Percentiles rank a stretch among this genome's conserved stretches.
These are phyloP conservation scores for Erebia ligea DNA, from an alignment of 2,888 invertebrate genomes.

Conservation along the genomic window DNA sequence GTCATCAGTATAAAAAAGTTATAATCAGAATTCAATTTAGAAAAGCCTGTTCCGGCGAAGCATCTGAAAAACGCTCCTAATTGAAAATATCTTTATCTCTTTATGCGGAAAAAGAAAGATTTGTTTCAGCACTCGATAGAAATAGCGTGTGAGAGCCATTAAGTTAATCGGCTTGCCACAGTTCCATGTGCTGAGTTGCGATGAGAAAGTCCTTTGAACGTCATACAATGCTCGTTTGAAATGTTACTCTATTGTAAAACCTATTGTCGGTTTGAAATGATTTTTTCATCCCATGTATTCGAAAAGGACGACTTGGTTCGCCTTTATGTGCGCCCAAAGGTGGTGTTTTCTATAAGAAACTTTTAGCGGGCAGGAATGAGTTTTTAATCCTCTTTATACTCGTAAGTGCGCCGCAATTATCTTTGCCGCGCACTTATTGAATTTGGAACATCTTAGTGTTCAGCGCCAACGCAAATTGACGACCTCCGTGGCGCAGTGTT, in stretches of 20 bases:
- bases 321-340: too few species aligned
- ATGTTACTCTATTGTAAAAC: neutral
- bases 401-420: too few species aligned
- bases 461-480: too few species aligned
- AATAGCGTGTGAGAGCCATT: slow-evolving; percentile 70
- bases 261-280: too few species aligned
- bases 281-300: too few species aligned
- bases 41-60: slow-evolving; percentile 7
- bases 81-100: slow-evolving; percentile 50
- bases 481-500: too few species aligned
- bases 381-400: too few species aligned
- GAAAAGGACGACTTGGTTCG: too few species aligned
- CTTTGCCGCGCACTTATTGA: too few species aligned
- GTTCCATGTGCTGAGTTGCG: slow-evolving; percentile 28
- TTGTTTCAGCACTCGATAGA: slow-evolving; percentile 64
- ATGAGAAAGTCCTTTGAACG: neutral
- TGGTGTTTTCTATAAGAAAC: too few species aligned
- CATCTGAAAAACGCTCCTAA: slow-evolving; percentile 29
- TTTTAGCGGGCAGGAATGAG: too few species aligned
- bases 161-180: slow-evolving; percentile 58
- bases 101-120: slow-evolving; percentile 58
- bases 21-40: slow-evolving; percentile 22
- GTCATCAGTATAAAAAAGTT: neutral
- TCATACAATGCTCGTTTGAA: slow-evolving; percentile 19
- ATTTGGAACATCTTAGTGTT: too few species aligned